Conservation (phyloP, 1,140 invertebrate genomes). For the Gonatopus flavifemur region DNA sequence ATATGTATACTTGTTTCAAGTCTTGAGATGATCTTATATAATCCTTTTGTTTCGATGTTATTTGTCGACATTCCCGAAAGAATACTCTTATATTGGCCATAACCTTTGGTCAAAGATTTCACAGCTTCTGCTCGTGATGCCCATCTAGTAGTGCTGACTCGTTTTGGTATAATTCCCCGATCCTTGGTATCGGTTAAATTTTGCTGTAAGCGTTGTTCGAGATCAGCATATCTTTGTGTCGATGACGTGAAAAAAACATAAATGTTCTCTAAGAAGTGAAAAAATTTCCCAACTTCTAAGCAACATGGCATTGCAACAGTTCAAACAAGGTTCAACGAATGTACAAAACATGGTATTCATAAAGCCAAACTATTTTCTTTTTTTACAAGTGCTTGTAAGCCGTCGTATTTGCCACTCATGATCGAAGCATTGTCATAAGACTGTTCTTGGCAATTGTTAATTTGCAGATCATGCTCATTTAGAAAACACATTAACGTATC, state of each 20-base stretch:
- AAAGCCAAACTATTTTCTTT: constrained; percentile 23
- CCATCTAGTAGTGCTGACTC: constrained; percentile 2
- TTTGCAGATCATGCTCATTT: constrained; percentile 14
- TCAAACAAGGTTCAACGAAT: constrained; percentile 38
- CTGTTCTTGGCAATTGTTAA: constrained; percentile 41
- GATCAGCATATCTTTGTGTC: constrained; percentile 11
- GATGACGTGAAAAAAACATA: constrained; percentile 26
- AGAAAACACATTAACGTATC: constrained; percentile 32
- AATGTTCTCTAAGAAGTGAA: constrained; percentile 18
- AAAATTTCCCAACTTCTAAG: constrained; percentile 11
- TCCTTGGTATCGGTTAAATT: too few relatives aligned
- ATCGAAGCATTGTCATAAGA: constrained; percentile 42
- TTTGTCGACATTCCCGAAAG: constrained; percentile 11
- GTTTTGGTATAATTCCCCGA: neutral
- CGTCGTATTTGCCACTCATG: constrained; percentile 40
- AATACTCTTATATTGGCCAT: constrained; percentile 3
- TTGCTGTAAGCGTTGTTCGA: constrained; percentile 9
- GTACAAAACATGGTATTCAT: constrained; percentile 31
- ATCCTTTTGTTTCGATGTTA: constrained; percentile 11
- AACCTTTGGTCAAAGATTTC: constrained; percentile 7
- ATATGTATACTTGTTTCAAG: constrained; percentile 23
- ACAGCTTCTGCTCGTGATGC: neutral
- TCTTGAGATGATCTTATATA: constrained; percentile 20
- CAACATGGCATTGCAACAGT: constrained; percentile 20
- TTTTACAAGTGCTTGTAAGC: constrained; percentile 31